Evolutionary conservation across 2,797 vertebrate genomes (phyloP).

Genomic region (Acanthurus tractus): DNA sequence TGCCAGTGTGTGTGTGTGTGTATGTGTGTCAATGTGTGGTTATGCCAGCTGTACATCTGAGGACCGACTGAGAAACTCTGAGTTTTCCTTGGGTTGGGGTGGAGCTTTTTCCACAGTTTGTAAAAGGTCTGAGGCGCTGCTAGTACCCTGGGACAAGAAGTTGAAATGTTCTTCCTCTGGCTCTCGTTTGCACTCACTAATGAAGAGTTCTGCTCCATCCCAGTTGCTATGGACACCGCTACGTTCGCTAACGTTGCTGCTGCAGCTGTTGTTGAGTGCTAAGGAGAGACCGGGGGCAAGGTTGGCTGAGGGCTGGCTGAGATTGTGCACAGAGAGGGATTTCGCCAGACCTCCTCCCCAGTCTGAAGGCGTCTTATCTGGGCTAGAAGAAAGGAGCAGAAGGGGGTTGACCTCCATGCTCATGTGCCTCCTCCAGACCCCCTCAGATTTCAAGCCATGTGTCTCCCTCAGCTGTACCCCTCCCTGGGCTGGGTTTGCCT

Average conservation of each 20-base stretch:
- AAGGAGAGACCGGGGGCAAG: conserved; percentile 69
- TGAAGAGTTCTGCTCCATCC: conserved; percentile 93
- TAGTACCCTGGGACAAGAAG: conserved; percentile 83
- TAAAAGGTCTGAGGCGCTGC: conserved; percentile 88
- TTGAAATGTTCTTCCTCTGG: conserved; percentile 86
- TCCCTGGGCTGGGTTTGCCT: conserved; percentile 47
- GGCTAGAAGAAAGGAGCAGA: conserved; percentile 84
- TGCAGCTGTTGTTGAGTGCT: conserved; percentile 70
- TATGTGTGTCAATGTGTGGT: conserved; percentile 45
- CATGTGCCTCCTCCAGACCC: conserved; percentile 90
- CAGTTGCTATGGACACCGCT: conserved; percentile 79
- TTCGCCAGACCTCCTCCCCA: conserved; percentile 89
- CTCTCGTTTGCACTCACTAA: conserved; percentile 91
- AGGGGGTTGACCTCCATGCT: conserved; percentile 91
- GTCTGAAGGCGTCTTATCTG: conserved; percentile 75
- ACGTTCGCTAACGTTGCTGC: conserved; percentile 81
- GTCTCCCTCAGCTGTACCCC: conserved; percentile 72
- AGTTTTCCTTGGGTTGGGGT: conserved; percentile 82
- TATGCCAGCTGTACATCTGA: conserved; percentile 93
- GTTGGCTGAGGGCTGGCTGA: conserved; percentile 87
- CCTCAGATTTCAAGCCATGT: conserved; percentile 86
- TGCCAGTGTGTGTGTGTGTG: neutral
- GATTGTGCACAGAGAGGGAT: conserved; percentile 93
- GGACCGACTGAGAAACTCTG: conserved; percentile 90
- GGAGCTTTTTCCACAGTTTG: conserved; percentile 88